Evolutionary conservation across 2,888 invertebrate genomes (phyloP), one percentile per base, ranked within the genome.

Genomic region (Epirrita christyi): DNA sequence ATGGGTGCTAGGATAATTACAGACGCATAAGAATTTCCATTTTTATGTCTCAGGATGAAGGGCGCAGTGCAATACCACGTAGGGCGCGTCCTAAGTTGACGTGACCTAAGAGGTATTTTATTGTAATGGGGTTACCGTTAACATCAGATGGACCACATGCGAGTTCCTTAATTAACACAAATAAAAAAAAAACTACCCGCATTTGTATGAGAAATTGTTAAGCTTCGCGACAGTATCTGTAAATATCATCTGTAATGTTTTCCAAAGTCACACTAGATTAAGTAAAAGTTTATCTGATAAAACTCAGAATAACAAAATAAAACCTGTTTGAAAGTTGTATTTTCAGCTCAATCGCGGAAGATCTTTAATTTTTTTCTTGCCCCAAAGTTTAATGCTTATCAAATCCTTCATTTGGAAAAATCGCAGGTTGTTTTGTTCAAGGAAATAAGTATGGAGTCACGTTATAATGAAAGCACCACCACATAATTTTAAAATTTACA

Each of bases 401-500:
- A 32, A 32, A 32, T 32, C 32, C 9, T 1, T 9, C 32, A 7
- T 32, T 32, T 21, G 14, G 14, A 3, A 9, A 40, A 15, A 49
- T 32, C n/a, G 14, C 14, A 41, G 40, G 6, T 29, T 38, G 4
- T 29, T 36, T 43, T 6, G 29, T 41, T 40, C 5, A n/a, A 8
- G 6, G 2, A 29, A 27, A 13, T 37, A 32, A 21, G 5, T 15
- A 41, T 27, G n/a, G 41, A 21, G 41, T 10, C 2, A n/a, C 6
- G 4, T 21, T 15, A 5, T 44, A 45, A 55, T 48, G 5, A 21
- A 29, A 38, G 32, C 46, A 53, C 52, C 40, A 43, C 28, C 13
- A 53, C 60, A 44, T 69, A 69, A 77, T 76, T 78, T 68, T 72
- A 67, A 51, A 56, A 70, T 76, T 71, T 53, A 63, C 70, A 63